Percentiles rank a stretch among this genome's conserved stretches.
Conservation (phyloP, 2,888 invertebrate genomes). For the Chamaedrilus cognettii region DNA sequence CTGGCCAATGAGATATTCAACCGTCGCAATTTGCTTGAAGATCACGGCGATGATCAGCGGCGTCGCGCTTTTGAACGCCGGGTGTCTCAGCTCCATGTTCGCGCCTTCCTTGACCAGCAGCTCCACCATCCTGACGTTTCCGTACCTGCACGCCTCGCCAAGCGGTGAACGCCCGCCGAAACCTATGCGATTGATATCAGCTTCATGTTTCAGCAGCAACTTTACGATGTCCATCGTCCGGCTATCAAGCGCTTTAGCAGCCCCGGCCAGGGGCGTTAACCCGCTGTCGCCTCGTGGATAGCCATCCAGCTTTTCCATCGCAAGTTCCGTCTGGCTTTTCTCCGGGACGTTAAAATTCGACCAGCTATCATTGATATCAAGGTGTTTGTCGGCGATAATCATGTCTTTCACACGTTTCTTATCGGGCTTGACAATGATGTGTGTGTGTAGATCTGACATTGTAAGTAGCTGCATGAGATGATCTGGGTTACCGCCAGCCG, state of each 20-base stretch:
- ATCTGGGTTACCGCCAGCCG: constrained; percentile 36
- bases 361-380: constrained; percentile 38
- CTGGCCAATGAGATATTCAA: constrained; percentile 34
- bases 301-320: constrained; percentile 5
- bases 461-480: constrained; percentile 38
- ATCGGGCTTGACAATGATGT: constrained; percentile 16
- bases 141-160: constrained; percentile 34
- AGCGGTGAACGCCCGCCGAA: constrained; percentile 32
- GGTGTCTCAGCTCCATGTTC: constrained; percentile 31
- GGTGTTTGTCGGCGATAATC: constrained; percentile 32
- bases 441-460: constrained; percentile 36
- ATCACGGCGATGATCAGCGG: constrained; percentile 34
- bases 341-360: constrained; percentile 31
- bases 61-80: constrained; percentile 34
- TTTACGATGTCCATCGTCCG: constrained; percentile 21
- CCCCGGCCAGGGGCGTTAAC: constrained; percentile 36
- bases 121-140: constrained; percentile 33
- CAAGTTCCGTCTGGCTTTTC: constrained; percentile 6
- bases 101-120: constrained; percentile 31
- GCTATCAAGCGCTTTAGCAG: constrained; percentile 24
- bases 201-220: constrained; percentile 25
- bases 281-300: constrained; percentile 27
- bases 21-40: constrained; percentile 23
- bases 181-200: constrained; percentile 33
- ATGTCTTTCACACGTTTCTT: constrained; percentile 35